Base-by-base conservation (phyloP, 2,113 vertebrate species). In the Garra rufa region DNA sequence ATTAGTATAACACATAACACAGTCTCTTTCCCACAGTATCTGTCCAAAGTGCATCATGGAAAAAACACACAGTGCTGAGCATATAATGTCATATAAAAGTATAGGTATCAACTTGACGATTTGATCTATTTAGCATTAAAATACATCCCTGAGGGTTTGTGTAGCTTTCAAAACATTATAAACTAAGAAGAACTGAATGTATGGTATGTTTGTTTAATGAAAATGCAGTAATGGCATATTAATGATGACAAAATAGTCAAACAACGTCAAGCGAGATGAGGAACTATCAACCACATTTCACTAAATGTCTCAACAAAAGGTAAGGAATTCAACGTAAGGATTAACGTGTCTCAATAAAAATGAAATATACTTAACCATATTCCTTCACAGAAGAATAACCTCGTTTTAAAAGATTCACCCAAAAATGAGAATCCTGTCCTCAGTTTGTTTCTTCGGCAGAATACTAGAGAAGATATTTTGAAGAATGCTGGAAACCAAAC, bases 101-200 rank as follows among this genome's bases (percentile, higher is more conserved):
- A 28, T 6, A 67, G 6, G 8, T 48, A 24, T 61, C 48, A 43
- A 77, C 13, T 41, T 59, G 11, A 50, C 1, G 13, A 75, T 48
- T 48, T 75, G 24, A 9, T 75, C 34, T 24, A 13, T 34, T 55
- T 38, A 81, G 79, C 11, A 5, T 55, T 55, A 26, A 52, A 15
- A 30, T 24, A n/a, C 15, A n/a, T 69, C 48, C 79, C 79, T 70
- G 79, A 82, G 79, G 65, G 43, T 67, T 67, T 80, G 59, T 70
- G 43, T 13, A 48, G 24, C 59, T 63, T 10, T 80, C 6, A 76
- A 76, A 61, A 28, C 24, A 28, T 30, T 26, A 44, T 9, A 63
- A 28, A 24, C 41, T 63, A 14, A 9, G 9, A 48, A 65, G 59
- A 65, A 19, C 17, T 30, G 28, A 34, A 55, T 70, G 17, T 41